Conservation (phyloP, 2,888 invertebrate genomes). For the Noctua comes region DNA sequence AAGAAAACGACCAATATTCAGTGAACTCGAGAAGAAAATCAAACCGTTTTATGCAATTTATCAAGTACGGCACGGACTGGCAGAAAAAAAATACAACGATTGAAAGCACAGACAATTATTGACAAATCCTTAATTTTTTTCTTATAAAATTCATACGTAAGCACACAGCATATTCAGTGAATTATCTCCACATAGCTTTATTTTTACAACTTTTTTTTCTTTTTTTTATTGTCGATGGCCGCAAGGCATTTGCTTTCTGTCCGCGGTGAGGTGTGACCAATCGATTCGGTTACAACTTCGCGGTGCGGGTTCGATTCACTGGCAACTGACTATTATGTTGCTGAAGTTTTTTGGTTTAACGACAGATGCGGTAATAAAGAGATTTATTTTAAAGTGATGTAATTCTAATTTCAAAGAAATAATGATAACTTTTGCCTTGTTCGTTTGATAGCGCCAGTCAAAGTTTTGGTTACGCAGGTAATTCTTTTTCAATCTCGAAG, state of each 20-base stretch:
- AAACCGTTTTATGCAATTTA: constrained; percentile 1
- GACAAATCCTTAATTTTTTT: constrained; percentile 38
- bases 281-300: constrained; percentile 67
- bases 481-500: background rate
- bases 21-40: background rate
- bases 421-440: no score
- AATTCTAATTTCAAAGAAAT: constrained; percentile 8
- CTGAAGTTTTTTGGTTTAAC: constrained; percentile 37
- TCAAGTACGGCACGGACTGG: background rate
- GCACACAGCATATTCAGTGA: constrained; percentile 48
- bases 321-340: constrained; percentile 60
- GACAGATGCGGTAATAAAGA: constrained; percentile 52
- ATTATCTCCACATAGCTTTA: constrained; percentile 52
- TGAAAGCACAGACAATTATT: constrained; percentile 47
- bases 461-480: background rate
- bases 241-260: constrained; percentile 68
- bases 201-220: constrained; percentile 43
- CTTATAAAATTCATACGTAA: constrained; percentile 20
- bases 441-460: background rate
- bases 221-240: constrained; percentile 46
- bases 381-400: constrained; percentile 27
- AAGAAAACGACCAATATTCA: background rate
- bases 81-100: constrained; percentile 8
- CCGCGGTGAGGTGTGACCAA: constrained; percentile 64
- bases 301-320: constrained; percentile 63